Evolutionary conservation across 2,888 invertebrate genomes (phyloP).

Genomic region (Agriotes lineatus): DNA sequence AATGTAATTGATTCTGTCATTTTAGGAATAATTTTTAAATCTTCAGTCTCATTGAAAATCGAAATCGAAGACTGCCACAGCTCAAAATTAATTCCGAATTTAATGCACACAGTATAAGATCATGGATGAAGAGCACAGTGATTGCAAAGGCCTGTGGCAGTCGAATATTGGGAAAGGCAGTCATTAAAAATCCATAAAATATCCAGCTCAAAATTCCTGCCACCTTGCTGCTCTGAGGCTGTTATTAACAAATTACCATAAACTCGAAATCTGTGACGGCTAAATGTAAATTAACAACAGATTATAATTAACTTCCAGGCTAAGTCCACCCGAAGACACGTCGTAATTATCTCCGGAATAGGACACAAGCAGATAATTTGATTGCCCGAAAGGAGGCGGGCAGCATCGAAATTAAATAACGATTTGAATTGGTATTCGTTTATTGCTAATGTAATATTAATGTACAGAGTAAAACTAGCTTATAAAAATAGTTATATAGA

Average conservation of each 20-base stretch:
- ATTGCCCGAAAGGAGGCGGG: no score
- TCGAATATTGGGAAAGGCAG: neutral
- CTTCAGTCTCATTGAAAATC: no score
- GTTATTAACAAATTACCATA: slow-evolving; percentile 15
- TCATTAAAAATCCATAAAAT: slow-evolving; percentile 23
- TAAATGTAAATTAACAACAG: neutral
- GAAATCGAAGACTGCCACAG: no score
- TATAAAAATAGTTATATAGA: slow-evolving; percentile 14
- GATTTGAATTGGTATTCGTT: neutral
- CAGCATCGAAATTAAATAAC: neutral
- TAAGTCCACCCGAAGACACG: neutral
- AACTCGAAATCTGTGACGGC: neutral
- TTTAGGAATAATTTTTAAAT: no score
- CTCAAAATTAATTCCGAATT: no score
- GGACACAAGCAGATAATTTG: no score
- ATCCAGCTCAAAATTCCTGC: slow-evolving; percentile 13
- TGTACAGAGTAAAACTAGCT: slow-evolving; percentile 12
- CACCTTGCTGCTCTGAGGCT: neutral
- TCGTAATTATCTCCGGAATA: neutral
- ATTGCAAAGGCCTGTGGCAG: neutral
- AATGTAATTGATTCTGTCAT: no score
- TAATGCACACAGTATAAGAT: no score
- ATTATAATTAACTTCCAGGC: neutral
- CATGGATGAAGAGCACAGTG: neutral
- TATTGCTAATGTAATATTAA: slow-evolving; percentile 18